Percentiles rank a stretch among this genome's conserved stretches.
Conservation (phyloP, 2,113 vertebrate species). For the Nannospalax galili region DNA sequence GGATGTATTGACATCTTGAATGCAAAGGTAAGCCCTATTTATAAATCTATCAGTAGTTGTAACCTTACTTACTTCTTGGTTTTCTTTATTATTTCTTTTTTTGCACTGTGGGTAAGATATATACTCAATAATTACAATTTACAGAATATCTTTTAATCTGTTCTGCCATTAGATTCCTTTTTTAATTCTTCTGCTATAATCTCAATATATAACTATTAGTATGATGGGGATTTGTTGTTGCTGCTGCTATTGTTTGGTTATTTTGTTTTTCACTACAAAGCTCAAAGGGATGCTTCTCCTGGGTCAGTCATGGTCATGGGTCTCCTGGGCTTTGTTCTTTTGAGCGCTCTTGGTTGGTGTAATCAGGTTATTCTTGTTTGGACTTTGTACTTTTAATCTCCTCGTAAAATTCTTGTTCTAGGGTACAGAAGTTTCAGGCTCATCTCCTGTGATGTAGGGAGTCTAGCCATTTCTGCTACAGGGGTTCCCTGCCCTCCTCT, state of each 20-base stretch:
- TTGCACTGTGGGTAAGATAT: neutral
- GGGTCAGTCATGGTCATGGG: neutral
- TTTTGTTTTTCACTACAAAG: too few species aligned
- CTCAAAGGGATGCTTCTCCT: too few species aligned
- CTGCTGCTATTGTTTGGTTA: too few species aligned
- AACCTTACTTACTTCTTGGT: neutral
- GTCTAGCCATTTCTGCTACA: neutral
- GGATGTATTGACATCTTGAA: neutral
- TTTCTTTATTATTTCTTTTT: neutral
- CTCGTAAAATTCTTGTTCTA: neutral
- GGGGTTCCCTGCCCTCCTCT: neutral
- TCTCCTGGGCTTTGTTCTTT: neutral
- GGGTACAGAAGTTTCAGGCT: neutral
- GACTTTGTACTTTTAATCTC: neutral
- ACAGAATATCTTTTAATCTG: neutral
- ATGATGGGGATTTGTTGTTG: too few species aligned
- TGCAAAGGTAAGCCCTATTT: neutral
- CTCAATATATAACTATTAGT: too few species aligned
- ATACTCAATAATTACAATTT: neutral
- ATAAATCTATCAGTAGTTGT: neutral
- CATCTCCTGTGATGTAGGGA: neutral
- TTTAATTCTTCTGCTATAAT: too few species aligned
- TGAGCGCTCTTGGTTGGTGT: too few species aligned
- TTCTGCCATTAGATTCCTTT: neutral
- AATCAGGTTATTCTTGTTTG: too few species aligned